These are phyloP conservation scores for Eupithecia centaureata DNA, from an alignment of 2,888 invertebrate genomes.

Conservation along the genomic window DNA sequence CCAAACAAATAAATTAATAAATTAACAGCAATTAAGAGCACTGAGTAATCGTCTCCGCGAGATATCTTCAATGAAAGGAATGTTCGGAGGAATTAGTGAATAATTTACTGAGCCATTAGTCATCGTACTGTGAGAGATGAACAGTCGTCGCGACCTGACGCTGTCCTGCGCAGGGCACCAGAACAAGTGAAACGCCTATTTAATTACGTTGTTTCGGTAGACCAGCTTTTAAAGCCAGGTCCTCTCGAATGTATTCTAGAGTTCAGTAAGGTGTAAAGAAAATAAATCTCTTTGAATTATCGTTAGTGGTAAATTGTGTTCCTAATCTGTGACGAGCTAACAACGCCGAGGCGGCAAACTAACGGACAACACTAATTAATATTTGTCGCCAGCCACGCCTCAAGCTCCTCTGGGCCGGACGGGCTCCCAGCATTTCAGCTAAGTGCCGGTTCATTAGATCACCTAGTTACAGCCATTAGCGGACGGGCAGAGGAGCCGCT, in stretches of 20 bases:
- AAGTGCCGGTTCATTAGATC: background rate
- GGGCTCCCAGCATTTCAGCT: background rate
- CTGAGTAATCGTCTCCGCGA: conserved; percentile 18
- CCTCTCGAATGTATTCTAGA: background rate
- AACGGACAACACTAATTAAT: background rate
- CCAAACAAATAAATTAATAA: conserved; percentile 23
- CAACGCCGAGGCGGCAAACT: background rate
- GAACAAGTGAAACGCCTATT: background rate
- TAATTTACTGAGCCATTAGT: conserved; percentile 1
- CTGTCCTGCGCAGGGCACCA: background rate
- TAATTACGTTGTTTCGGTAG: background rate
- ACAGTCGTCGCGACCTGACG: background rate
- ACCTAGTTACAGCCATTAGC: background rate
- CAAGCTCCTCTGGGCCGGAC: background rate
- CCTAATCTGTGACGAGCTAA: background rate
- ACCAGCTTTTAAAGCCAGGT: background rate
- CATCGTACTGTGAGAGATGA: background rate
- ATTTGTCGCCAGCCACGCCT: background rate
- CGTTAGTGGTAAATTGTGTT: background rate
- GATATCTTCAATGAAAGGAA: conserved; percentile 14
- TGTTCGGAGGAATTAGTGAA: conserved; percentile 12
- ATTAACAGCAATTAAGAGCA: conserved; percentile 38
- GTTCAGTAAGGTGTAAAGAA: background rate
- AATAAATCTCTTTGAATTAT: too few relatives aligned
- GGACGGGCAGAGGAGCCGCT: background rate